A percentile compares a stretch with the other conserved stretches of the same genome.
These are phyloP conservation scores for Phyto melanocephala DNA, from an alignment of 2,888 invertebrate species.

Conservation along the genomic window DNA sequence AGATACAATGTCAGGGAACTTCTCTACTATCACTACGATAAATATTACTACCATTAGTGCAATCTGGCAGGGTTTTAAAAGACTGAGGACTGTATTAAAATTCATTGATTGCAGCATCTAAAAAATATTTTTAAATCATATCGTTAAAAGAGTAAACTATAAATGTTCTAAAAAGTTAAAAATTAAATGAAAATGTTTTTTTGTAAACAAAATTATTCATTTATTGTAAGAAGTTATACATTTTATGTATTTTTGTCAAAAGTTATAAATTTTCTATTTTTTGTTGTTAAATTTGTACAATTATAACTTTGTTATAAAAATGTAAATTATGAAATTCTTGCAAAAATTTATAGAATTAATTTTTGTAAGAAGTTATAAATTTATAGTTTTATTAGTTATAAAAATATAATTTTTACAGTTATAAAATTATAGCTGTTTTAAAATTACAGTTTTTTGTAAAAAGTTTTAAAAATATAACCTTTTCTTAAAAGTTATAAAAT, in stretches of 20 bases:
- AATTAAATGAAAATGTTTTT: too few species aligned
- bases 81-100: too few species aligned
- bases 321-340: too few species aligned
- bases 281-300: neutral
- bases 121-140: too few species aligned
- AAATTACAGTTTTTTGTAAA: neutral
- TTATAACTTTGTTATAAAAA: too few species aligned
- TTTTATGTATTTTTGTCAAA: neutral
- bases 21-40: neutral
- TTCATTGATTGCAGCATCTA: too few species aligned
- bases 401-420: neutral
- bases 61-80: neutral
- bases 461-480: neutral
- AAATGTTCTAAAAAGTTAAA: too few species aligned
- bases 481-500: neutral
- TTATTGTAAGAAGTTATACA: too few species aligned
- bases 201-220: too few species aligned
- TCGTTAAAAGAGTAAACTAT: too few species aligned
- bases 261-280: neutral
- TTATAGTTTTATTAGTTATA: neutral
- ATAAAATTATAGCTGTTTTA: neutral
- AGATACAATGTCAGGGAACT: neutral
- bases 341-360: neutral
- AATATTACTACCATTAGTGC: neutral
- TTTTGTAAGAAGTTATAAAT: neutral